Evolutionary conservation across 2,797 vertebrate genomes (phyloP).

Genomic region (Glyptemys insculpta): DNA sequence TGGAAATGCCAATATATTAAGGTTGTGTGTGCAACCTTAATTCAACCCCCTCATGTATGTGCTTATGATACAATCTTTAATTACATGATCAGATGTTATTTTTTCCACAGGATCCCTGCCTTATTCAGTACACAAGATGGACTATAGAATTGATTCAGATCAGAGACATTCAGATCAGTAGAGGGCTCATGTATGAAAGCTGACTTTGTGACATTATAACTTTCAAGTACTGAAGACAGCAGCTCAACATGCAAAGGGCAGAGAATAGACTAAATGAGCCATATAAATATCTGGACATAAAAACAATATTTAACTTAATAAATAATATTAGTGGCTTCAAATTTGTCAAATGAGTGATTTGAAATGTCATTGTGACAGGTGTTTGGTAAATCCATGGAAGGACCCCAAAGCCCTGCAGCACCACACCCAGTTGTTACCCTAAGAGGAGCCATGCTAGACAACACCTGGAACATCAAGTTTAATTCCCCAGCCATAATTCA

Average conservation of each 20-base stretch:
- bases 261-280: neutral
- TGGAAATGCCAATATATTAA: neutral
- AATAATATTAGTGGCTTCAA: no score
- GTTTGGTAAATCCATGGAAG: no score
- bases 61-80: neutral
- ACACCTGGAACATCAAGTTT: neutral
- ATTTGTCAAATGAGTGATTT: no score
- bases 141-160: no score
- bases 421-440: no score
- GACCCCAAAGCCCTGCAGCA: no score
- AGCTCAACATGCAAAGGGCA: neutral
- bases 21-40: neutral
- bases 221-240: neutral
- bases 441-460: neutral
- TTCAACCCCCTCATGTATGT: neutral
- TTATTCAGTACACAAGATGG: neutral
- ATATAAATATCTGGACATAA: neutral
- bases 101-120: neutral
- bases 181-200: neutral
- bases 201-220: neutral
- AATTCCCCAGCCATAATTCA: neutral
- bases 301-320: neutral
- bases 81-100: neutral
- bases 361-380: no score
- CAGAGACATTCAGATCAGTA: no score